A percentile compares a stretch with the other conserved stretches of the same genome.
These are phyloP conservation scores for Agelastica alni DNA, from an alignment of 2,888 invertebrate species.

Conservation along the genomic window DNA sequence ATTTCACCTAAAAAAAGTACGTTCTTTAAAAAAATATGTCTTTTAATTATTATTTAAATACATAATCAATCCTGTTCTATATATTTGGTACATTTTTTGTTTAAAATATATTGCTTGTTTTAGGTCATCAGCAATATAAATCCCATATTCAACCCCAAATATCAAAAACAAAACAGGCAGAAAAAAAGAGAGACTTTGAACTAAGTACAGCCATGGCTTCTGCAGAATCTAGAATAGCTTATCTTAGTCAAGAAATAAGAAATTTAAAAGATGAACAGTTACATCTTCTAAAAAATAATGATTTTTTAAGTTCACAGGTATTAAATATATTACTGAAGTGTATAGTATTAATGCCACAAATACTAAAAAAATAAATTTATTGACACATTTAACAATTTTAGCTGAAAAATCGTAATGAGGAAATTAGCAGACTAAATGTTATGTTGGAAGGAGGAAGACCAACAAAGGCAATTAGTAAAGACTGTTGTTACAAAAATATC, in stretches of 20 bases:
- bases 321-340: background rate
- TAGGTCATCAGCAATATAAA: background rate
- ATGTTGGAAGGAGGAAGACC: constrained; percentile 76
- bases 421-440: constrained; percentile 70
- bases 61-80: too few species aligned
- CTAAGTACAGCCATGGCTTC: constrained; percentile 43
- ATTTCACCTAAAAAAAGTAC: background rate
- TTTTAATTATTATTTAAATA: too few species aligned
- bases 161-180: background rate
- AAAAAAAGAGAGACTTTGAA: constrained; percentile 4
- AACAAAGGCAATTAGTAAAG: constrained; percentile 62
- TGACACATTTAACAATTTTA: constrained; percentile 28
- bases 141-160: background rate
- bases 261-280: constrained; percentile 54
- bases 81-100: too few species aligned
- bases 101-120: too few species aligned
- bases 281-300: constrained; percentile 50
- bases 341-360: background rate
- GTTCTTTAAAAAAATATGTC: too few species aligned
- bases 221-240: constrained; percentile 53
- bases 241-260: constrained; percentile 55
- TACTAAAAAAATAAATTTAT: background rate
- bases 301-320: constrained; percentile 56
- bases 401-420: constrained; percentile 64
- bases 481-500: constrained; percentile 67